Conservation (phyloP, 1,140 invertebrate genomes). For the Tribolium castaneum region DNA sequence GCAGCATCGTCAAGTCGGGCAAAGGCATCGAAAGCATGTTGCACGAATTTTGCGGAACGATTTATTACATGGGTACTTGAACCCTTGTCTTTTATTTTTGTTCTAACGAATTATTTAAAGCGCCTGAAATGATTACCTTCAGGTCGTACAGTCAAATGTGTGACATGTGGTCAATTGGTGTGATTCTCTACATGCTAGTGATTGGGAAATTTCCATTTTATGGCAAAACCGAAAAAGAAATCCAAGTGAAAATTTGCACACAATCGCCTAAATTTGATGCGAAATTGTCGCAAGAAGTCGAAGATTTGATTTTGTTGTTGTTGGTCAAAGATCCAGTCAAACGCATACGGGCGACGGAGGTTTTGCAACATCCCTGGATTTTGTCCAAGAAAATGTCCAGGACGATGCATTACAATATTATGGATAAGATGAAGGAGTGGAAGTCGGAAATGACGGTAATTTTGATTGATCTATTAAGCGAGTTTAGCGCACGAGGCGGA, state of each 20-base stretch:
- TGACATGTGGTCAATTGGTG: slow-evolving; percentile 71
- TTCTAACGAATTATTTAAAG: slow-evolving; percentile 55
- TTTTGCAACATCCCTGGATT: slow-evolving; percentile 68
- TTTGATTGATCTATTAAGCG: too few relatives aligned
- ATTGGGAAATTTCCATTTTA: slow-evolving; percentile 62
- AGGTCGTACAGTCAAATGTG: slow-evolving; percentile 70
- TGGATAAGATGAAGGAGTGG: slow-evolving; percentile 61
- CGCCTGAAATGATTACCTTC: slow-evolving; percentile 70
- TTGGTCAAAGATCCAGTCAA: slow-evolving; percentile 68
- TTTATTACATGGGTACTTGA: slow-evolving; percentile 69
- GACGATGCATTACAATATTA: slow-evolving; percentile 53
- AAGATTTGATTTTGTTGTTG: slow-evolving; percentile 64
- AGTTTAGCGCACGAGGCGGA: too few relatives aligned
- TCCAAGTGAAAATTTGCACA: slow-evolving; percentile 60
- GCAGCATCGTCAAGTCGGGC: slow-evolving; percentile 67
- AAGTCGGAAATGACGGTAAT: slow-evolving; percentile 55
- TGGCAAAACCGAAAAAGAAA: slow-evolving; percentile 54
- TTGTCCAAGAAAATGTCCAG: slow-evolving; percentile 59
- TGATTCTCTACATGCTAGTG: slow-evolving; percentile 68
- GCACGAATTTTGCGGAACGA: slow-evolving; percentile 69
- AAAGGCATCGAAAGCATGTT: slow-evolving; percentile 68
- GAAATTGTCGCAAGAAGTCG: slow-evolving; percentile 54
- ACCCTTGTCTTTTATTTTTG: neutral
- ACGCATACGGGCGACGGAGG: slow-evolving; percentile 67
- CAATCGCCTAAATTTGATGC: slow-evolving; percentile 49